These are phyloP conservation scores for Leucophenga maculata DNA, from an alignment of 2,888 invertebrate genomes.

Conservation along the genomic window DNA sequence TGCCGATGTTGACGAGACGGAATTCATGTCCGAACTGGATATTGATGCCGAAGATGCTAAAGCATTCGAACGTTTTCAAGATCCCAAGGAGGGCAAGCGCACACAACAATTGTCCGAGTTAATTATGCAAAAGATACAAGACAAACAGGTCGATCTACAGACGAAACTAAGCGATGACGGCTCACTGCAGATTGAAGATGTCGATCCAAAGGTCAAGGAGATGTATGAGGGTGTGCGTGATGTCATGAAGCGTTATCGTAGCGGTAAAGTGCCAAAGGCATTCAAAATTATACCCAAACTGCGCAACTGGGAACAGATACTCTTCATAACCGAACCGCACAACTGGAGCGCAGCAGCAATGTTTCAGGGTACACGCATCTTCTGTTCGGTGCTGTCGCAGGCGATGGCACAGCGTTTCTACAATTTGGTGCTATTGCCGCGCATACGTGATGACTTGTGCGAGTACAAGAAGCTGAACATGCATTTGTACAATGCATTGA, in stretches of 20 bases:
- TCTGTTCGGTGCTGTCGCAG: slow-evolving; percentile 96
- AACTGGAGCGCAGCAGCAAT: slow-evolving; percentile 98
- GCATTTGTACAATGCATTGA: slow-evolving; percentile 94
- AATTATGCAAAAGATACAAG: slow-evolving; percentile 92
- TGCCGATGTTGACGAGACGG: slow-evolving; percentile 72
- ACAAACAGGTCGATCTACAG: slow-evolving; percentile 91
- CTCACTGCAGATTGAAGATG: slow-evolving; percentile 82
- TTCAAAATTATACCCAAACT: slow-evolving; percentile 96
- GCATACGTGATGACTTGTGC: slow-evolving; percentile 93
- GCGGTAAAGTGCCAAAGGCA: slow-evolving; percentile 97
- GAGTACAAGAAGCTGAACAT: slow-evolving; percentile 97
- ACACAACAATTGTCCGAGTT: slow-evolving; percentile 89
- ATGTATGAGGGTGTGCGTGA: slow-evolving; percentile 94
- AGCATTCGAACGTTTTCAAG: slow-evolving; percentile 84
- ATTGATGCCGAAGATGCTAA: slow-evolving; percentile 91
- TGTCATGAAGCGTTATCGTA: slow-evolving; percentile 90
- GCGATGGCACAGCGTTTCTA: slow-evolving; percentile 97
- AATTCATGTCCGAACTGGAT: slow-evolving; percentile 81
- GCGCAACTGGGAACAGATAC: slow-evolving; percentile 94
- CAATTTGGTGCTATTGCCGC: slow-evolving; percentile 92
- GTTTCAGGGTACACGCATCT: slow-evolving; percentile 89
- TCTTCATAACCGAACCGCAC: slow-evolving; percentile 91
- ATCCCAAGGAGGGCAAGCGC: slow-evolving; percentile 73
- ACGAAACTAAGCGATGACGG: slow-evolving; percentile 86
- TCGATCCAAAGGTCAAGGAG: slow-evolving; percentile 86